A percentile compares a stretch with the other conserved stretches of the same genome.
These are phyloP conservation scores for Oncopodura yosiiana DNA, from an alignment of 1,140 invertebrate genomes.

Conservation along the genomic window DNA sequence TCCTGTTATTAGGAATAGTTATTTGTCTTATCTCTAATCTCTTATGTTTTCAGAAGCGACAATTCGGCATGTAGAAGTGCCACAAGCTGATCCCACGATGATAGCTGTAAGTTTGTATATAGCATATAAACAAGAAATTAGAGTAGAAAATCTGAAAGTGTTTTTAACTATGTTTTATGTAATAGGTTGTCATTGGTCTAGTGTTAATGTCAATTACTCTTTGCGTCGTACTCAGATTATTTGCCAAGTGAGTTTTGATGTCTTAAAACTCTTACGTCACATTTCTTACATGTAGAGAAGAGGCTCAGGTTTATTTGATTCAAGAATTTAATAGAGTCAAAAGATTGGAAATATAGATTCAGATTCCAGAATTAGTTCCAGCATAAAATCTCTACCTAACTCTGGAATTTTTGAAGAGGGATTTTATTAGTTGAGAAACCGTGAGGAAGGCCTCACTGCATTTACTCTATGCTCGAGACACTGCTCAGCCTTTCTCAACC, in stretches of 20 bases:
- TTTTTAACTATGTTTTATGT: conserved; percentile 50
- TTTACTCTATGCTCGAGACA: too few relatives aligned
- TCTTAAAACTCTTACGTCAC: too few relatives aligned
- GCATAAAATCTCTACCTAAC: too few relatives aligned
- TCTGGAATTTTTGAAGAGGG: too few relatives aligned
- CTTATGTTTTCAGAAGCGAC: conserved; percentile 11
- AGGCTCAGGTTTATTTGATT: too few relatives aligned
- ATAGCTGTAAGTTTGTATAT: too few relatives aligned
- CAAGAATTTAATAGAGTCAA: too few relatives aligned
- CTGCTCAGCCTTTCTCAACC: too few relatives aligned
- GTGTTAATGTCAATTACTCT: conserved; percentile 89
- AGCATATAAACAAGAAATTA: background rate
- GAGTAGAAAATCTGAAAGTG: background rate
- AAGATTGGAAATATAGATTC: conserved; percentile 13
- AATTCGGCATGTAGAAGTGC: conserved; percentile 12
- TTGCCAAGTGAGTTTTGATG: conserved; percentile 71
- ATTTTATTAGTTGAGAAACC: too few relatives aligned
- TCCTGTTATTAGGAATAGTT: background rate
- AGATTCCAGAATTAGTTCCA: too few relatives aligned
- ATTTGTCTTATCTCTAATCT: background rate
- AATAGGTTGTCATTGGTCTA: conserved; percentile 77
- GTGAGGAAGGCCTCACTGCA: too few relatives aligned
- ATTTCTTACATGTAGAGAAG: too few relatives aligned
- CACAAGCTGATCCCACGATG: conserved; percentile 34
- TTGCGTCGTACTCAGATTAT: conserved; percentile 80